Evolutionary conservation across 2,113 vertebrate species (phyloP), one percentile per base, ranked within the genome.

Genomic region (Apistogramma diplotaenia): DNA sequence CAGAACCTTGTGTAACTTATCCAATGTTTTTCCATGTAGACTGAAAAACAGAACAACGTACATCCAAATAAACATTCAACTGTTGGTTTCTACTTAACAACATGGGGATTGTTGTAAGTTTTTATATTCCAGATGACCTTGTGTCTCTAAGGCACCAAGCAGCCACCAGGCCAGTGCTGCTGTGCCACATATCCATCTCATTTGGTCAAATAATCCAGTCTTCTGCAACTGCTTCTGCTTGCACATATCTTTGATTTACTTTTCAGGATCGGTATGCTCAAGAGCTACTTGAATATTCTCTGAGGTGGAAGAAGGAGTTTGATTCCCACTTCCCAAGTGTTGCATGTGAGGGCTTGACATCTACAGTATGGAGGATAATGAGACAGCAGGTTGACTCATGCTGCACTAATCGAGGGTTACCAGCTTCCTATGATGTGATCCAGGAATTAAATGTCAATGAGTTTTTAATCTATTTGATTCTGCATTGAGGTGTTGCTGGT

Each of bases 401-500:
- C n/a, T 3, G 56, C 79, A n/a, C 25, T 53, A 21, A 77, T 59
- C 13, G 1, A 40, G 81, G 81, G 80, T 83, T 84, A 75, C 23
- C 61, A 7, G 71, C 58, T 87, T 29, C 8, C 18, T 53, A 10
- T n/a, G 58, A 85, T 84, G 56, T 81, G 86, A 76, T 87, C 57
- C 74, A 16, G 43, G 67, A 86, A 83, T 85, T 58, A 86, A 90
- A 89, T 88, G 89, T 87, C 88, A 91, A 84, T 86, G 82, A 87
- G 58, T 61, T 54, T 89, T 91, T 87, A 79, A 89, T 84, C 51
- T 40, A 62, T 67, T 37, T 31, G 71, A 76, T 79, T 83, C 31
- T 61, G 71, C 73, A 16, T 31, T 0, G 33, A 79, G 67, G 85
- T 83, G 88, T 55, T 73, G 46, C 57, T 40, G 76, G 74, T 74